phyloP scores from a whole-genome alignment of 2,113 vertebrate genomes.

The Toxostoma redivivum region DNA sequence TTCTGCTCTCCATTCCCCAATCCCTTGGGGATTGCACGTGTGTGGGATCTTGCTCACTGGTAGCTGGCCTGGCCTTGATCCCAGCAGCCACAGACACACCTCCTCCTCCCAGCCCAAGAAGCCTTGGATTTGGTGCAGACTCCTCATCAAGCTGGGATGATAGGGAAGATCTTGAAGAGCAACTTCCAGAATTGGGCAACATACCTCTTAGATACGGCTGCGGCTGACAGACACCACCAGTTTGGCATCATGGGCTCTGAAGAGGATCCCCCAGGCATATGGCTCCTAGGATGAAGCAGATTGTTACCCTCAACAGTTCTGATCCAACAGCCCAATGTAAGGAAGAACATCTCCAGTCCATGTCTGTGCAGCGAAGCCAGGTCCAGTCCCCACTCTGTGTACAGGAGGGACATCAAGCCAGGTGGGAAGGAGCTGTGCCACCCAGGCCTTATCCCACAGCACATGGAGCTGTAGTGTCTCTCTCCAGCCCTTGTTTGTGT shows the following conservation, averaged over 20 bases:
- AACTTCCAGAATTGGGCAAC: neutral
- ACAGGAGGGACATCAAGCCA: neutral
- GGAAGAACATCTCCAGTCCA: neutral
- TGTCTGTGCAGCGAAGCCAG: neutral
- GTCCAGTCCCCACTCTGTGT: neutral
- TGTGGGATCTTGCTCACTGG: neutral
- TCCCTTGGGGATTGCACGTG: accelerated
- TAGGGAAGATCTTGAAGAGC: neutral
- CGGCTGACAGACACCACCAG: neutral
- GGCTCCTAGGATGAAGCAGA: neutral
- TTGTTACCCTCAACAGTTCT: neutral
- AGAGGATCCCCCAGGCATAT: accelerated
- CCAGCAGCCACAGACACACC: neutral
- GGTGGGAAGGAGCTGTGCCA: neutral
- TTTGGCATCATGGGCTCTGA: neutral
- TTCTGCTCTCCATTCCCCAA: neutral
- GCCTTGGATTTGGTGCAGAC: neutral
- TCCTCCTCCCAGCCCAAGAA: neutral
- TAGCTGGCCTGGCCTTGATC: neutral
- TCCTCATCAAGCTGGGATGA: neutral
- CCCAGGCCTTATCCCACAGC: accelerated
- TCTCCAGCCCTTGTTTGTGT: neutral
- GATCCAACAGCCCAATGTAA: neutral
- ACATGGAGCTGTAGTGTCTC: neutral
- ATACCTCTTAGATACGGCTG: neutral